phyloP scores from a whole-genome alignment of 2,797 vertebrate species.

The Cyclura pinguis region DNA sequence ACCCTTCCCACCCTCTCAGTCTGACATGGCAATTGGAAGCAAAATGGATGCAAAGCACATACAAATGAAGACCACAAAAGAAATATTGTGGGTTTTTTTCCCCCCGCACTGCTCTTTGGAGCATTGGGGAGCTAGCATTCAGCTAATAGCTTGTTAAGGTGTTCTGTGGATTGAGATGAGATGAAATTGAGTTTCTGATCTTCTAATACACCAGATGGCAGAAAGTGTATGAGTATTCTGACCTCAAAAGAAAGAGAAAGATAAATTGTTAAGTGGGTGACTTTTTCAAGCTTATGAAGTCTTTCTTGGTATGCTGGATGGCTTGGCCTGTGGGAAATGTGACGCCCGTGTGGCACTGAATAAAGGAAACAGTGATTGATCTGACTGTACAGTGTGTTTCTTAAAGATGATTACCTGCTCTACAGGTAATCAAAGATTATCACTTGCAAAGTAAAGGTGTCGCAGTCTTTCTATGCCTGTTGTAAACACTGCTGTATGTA shows the following conservation, averaged over 20 bases:
- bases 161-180: conserved; percentile 14
- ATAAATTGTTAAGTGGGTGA: conserved; percentile 7
- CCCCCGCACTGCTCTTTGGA: conserved; percentile 9
- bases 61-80: conserved; percentile 11
- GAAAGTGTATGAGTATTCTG: conserved; percentile 25
- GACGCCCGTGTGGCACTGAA: neutral
- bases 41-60: conserved; percentile 22
- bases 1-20: neutral
- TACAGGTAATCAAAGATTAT: neutral
- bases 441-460: conserved; percentile 16
- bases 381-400: conserved; percentile 13
- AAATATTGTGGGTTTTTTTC: conserved; percentile 27
- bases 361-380: conserved; percentile 30
- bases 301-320: neutral
- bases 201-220: neutral
- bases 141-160: conserved; percentile 10
- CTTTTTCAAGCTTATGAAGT: conserved; percentile 7
- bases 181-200: conserved; percentile 25
- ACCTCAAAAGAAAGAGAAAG: conserved; percentile 12
- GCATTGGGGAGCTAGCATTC: neutral
- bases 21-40: conserved; percentile 36
- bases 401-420: conserved; percentile 14
- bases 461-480: neutral
- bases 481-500: neutral
- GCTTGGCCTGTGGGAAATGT: conserved; percentile 47